A percentile compares a stretch with the other conserved stretches of the same genome.
These are phyloP conservation scores for Uloborus diversus DNA, from an alignment of 1,140 invertebrate genomes.

Conservation along the genomic window DNA sequence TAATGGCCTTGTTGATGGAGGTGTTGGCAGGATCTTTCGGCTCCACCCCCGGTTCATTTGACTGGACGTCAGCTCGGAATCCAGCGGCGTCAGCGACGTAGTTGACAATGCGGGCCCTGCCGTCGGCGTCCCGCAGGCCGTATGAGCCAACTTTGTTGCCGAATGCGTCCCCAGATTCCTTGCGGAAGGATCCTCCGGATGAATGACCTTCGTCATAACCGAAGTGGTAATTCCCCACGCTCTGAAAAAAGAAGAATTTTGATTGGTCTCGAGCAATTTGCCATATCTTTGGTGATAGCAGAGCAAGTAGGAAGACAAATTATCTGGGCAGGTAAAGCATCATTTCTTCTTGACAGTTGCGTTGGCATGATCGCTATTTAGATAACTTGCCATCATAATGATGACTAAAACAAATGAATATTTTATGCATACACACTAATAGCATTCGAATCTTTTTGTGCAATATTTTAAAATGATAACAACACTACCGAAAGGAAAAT, in stretches of 20 bases:
- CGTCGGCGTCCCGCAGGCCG: conserved; percentile 59
- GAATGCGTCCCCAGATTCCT: conserved; percentile 58
- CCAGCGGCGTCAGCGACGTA: conserved; percentile 61
- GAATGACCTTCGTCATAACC: conserved; percentile 61
- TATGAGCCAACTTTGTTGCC: conserved; percentile 60
- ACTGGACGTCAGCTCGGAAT: conserved; percentile 59
- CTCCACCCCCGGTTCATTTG: conserved; percentile 58
- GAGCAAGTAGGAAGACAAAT: no score
- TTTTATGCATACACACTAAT: no score
- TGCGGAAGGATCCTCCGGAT: conserved; percentile 60
- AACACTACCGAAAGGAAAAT: no score
- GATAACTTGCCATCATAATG: no score
- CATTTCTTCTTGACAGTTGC: no score
- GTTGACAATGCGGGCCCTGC: conserved; percentile 59
- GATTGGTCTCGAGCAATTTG: no score
- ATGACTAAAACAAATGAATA: no score
- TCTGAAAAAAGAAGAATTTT: conserved; percentile 21
- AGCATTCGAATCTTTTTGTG: no score
- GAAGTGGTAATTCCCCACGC: conserved; percentile 58
- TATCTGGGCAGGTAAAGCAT: no score
- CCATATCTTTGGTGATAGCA: no score
- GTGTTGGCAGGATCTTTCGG: conserved; percentile 58
- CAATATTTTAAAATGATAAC: no score
- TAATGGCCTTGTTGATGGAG: conserved; percentile 58
- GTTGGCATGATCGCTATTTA: no score